Conservation (phyloP, 2,888 invertebrate genomes). For the Scrobipalpa costella region DNA sequence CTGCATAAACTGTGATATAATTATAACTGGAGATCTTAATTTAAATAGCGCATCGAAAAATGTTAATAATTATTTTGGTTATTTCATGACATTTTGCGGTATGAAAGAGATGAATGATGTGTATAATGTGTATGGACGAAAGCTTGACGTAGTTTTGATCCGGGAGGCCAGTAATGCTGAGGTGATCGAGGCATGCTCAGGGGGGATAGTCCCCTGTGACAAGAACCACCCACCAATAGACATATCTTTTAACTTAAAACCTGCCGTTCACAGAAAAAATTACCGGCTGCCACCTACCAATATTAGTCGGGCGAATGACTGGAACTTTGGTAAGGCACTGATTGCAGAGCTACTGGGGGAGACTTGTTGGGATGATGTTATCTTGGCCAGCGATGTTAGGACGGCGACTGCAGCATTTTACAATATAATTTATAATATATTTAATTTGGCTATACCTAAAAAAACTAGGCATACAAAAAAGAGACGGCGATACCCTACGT, state of each 20-base stretch:
- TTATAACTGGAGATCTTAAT: neutral
- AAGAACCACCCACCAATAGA: neutral
- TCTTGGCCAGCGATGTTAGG: neutral
- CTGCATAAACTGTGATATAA: neutral
- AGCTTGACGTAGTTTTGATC: neutral
- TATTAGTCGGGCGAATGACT: neutral
- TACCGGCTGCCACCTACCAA: neutral
- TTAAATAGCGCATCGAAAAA: neutral
- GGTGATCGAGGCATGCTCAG: neutral
- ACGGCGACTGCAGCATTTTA: neutral
- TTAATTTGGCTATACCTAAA: neutral
- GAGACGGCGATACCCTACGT: neutral
- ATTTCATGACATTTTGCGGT: neutral
- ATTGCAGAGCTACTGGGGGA: neutral
- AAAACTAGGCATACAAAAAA: neutral
- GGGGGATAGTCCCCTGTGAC: neutral
- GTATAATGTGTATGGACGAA: neutral
- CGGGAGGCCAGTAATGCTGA: neutral
- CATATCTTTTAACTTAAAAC: neutral
- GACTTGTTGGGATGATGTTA: neutral
- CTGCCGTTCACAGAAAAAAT: neutral
- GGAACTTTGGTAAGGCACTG: neutral
- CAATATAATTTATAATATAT: neutral
- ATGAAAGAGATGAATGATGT: neutral
- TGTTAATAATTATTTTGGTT: neutral